A percentile compares a stretch with the other conserved stretches of the same genome.
These are phyloP conservation scores for Protophormia terraenovae DNA, from an alignment of 2,888 invertebrate species.

Conservation along the genomic window DNA sequence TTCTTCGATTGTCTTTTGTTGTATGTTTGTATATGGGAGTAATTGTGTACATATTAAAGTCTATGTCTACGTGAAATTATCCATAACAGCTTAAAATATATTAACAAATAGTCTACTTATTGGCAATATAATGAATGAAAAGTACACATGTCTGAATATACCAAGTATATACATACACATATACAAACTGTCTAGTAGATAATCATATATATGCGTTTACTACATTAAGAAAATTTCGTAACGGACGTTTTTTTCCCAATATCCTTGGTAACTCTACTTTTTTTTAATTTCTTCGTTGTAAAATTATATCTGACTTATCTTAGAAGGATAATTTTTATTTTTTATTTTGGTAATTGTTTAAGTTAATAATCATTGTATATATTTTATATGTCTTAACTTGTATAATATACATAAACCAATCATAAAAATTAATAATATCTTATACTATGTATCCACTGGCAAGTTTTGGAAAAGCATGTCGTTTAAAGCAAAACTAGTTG, in stretches of 20 bases:
- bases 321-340: not conserved
- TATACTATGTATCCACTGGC: too few relatives aligned
- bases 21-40: not conserved
- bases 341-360: not conserved
- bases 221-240: not conserved
- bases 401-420: too few relatives aligned
- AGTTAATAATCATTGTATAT: not conserved
- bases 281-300: not conserved
- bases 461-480: too few relatives aligned
- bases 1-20: not conserved
- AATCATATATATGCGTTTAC: not conserved
- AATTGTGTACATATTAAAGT: too few relatives aligned
- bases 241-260: not conserved
- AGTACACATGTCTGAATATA: not conserved
- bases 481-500: too few relatives aligned
- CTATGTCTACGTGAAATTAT: not conserved
- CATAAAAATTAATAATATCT: too few relatives aligned
- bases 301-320: not conserved
- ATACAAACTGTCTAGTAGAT: not conserved
- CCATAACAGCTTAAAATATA: conserved; percentile 2
- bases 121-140: not conserved
- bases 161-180: not conserved
- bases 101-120: not conserved
- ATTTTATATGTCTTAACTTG: not conserved
- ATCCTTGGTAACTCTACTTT: not conserved